Conservation (phyloP, 2,888 invertebrate genomes). For the Elysia crispata region DNA sequence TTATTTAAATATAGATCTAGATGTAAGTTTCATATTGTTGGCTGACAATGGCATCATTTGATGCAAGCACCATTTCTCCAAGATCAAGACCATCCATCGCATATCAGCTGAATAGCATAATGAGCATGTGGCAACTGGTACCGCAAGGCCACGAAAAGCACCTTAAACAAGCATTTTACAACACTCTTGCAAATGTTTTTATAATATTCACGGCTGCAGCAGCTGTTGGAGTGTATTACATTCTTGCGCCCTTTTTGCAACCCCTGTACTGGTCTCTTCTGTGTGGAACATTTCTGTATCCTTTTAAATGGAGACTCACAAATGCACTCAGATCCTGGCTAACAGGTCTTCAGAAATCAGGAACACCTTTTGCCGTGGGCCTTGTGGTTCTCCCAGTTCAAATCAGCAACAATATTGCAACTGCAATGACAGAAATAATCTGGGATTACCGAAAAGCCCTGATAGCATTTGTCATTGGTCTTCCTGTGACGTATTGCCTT, state of each 20-base stretch:
- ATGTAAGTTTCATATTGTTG: too few relatives aligned
- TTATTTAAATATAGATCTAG: not conserved
- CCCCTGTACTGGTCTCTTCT: constrained; percentile 97
- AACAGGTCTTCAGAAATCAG: constrained; percentile 67
- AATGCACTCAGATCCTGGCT: constrained; percentile 88
- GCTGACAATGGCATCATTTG: too few relatives aligned
- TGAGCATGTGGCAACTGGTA: constrained; percentile 62
- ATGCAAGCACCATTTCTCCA: too few relatives aligned
- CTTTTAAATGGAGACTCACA: constrained; percentile 90
- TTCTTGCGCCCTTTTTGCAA: constrained; percentile 91
- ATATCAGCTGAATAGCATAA: constrained; percentile 60
- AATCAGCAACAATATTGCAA: constrained; percentile 86
- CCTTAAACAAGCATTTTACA: constrained; percentile 94
- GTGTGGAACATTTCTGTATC: constrained; percentile 97
- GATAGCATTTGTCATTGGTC: constrained; percentile 76
- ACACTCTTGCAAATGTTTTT: constrained; percentile 89
- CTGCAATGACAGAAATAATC: constrained; percentile 85
- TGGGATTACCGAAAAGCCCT: constrained; percentile 84
- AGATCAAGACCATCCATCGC: constrained; percentile 52
- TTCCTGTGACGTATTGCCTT: constrained; percentile 81
- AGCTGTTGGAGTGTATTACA: constrained; percentile 76
- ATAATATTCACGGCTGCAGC: constrained; percentile 83
- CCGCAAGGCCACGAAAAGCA: constrained; percentile 83
- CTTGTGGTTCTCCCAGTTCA: constrained; percentile 83
- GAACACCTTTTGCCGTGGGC: constrained; percentile 79